These are phyloP conservation scores for Abrostola triplasia DNA, from an alignment of 2,888 invertebrate species.

Conservation along the genomic window DNA sequence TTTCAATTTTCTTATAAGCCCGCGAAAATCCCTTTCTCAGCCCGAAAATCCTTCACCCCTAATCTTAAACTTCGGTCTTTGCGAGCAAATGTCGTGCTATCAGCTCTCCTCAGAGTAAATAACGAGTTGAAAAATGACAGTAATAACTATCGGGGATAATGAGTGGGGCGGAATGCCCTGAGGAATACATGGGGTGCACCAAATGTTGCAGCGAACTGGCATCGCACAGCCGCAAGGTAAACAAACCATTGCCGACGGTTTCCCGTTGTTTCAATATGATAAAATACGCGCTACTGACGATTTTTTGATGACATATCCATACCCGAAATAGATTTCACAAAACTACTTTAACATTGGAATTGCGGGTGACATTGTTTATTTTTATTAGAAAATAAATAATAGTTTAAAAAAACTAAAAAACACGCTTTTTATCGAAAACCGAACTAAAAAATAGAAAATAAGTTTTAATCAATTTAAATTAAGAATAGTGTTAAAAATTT, in stretches of 20 bases:
- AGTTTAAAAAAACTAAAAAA: too few relatives aligned
- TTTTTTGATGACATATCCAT: conserved; percentile 37
- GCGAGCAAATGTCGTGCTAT: conserved; percentile 85
- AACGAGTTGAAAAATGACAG: conserved; percentile 89
- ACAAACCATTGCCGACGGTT: conserved; percentile 68
- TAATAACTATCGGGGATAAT: conserved; percentile 87
- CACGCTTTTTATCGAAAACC: too few relatives aligned
- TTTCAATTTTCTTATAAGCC: conserved; percentile 84
- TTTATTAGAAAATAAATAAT: too few relatives aligned
- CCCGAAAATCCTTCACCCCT: conserved; percentile 77
- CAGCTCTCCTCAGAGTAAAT: conserved; percentile 87
- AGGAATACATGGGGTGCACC: conserved; percentile 85
- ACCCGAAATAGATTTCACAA: conserved; percentile 15
- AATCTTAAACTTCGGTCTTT: conserved; percentile 79
- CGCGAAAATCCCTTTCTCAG: conserved; percentile 67
- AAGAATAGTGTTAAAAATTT: too few relatives aligned
- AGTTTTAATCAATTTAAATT: too few relatives aligned
- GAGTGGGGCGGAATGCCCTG: conserved; percentile 86
- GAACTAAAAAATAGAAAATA: too few relatives aligned
- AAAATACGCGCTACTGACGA: conserved; percentile 51
- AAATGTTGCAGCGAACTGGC: conserved; percentile 78
- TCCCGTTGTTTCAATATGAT: conserved; percentile 52
- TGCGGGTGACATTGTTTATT: background rate
- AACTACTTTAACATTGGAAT: conserved; percentile 5
- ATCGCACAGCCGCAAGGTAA: conserved; percentile 71